phyloP scores from a whole-genome alignment of 2,113 vertebrate genomes.

The Anhinga rufa region DNA sequence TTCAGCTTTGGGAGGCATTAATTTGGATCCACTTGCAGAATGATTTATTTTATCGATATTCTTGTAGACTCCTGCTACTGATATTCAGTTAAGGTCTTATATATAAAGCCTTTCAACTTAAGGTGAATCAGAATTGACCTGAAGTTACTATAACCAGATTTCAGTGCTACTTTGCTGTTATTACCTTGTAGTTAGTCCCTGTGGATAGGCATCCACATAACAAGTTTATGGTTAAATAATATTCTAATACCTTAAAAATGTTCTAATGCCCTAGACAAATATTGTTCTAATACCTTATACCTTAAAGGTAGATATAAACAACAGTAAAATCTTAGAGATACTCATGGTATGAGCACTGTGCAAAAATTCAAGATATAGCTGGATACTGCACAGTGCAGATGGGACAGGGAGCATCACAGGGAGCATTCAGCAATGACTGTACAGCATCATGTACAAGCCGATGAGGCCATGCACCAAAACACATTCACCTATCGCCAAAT shows the following conservation, averaged over 20 bases:
- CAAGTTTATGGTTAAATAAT: background rate
- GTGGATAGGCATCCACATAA: background rate
- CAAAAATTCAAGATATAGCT: background rate
- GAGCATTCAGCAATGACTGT: background rate
- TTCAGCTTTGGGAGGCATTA: background rate
- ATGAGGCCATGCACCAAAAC: background rate
- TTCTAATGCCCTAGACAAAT: background rate
- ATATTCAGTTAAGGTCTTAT: background rate
- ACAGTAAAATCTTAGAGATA: background rate
- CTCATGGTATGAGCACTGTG: background rate
- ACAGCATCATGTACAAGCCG: rapidly evolving
- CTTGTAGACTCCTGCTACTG: background rate
- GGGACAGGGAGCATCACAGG: background rate
- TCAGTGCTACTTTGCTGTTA: background rate
- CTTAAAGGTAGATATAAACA: background rate
- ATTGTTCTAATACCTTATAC: background rate
- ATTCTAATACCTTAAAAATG: background rate
- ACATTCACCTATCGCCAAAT: background rate
- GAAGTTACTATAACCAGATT: background rate
- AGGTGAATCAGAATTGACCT: background rate
- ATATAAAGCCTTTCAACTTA: background rate
- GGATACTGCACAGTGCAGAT: background rate
- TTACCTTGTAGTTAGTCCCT: background rate
- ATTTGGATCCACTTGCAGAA: background rate
- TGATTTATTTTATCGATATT: background rate